Evolutionary conservation across 2,888 invertebrate species (phyloP).

Genomic region (Phyllotreta cruciferae): DNA sequence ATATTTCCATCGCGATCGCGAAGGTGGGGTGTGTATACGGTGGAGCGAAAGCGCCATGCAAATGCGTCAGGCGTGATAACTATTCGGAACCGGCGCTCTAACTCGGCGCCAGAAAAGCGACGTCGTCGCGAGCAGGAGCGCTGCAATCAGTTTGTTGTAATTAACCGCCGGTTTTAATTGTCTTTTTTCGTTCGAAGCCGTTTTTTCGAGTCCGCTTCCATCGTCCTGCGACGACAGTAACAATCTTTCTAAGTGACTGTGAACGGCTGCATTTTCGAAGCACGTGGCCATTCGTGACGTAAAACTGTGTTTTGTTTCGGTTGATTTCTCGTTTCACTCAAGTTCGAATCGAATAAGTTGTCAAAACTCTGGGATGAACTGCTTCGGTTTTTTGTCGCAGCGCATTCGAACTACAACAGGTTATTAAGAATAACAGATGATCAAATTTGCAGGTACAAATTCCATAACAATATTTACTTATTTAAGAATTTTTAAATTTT

Average conservation of each 20-base stretch:
- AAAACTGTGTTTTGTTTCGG: slow-evolving; percentile 25
- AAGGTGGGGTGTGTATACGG: slow-evolving; percentile 53
- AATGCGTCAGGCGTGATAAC: slow-evolving; percentile 62
- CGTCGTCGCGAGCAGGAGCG: slow-evolving; percentile 58
- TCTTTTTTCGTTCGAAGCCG: slow-evolving; percentile 46
- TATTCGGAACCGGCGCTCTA: slow-evolving; percentile 59
- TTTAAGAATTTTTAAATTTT: not conserved
- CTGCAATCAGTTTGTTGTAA: slow-evolving; percentile 59
- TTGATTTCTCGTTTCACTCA: slow-evolving; percentile 20
- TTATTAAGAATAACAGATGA: slow-evolving; percentile 22
- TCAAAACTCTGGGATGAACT: slow-evolving; percentile 23
- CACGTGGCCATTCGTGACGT: slow-evolving; percentile 30
- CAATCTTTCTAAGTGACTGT: slow-evolving; percentile 20
- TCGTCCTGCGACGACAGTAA: slow-evolving; percentile 39
- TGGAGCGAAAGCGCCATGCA: slow-evolving; percentile 57
- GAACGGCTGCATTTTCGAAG: slow-evolving; percentile 13
- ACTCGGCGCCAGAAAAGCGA: slow-evolving; percentile 60
- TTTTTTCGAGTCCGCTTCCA: slow-evolving; percentile 46
- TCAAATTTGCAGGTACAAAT: slow-evolving; percentile 22
- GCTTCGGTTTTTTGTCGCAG: slow-evolving; percentile 16
- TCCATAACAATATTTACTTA: too few species aligned
- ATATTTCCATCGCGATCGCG: slow-evolving; percentile 49
- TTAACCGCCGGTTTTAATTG: slow-evolving; percentile 54
- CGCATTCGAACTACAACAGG: slow-evolving; percentile 26
- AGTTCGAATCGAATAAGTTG: slow-evolving; percentile 27